Conservation (phyloP, 2,113 vertebrate species). For the Xenopus tropicalis region DNA sequence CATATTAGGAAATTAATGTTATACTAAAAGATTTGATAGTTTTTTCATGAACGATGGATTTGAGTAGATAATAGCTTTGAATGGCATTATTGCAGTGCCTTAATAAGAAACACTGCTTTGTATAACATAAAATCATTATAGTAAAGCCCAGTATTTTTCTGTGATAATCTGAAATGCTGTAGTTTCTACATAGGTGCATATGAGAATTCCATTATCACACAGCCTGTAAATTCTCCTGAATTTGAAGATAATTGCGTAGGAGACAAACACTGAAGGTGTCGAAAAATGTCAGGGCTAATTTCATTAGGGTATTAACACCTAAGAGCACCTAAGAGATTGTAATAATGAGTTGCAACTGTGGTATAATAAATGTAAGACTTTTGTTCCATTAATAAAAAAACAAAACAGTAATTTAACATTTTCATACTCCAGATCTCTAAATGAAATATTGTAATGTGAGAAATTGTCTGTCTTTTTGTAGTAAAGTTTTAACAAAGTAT, state of each 20-base stretch:
- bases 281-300: slow-evolving; percentile 1
- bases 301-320: not conserved
- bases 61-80: too few relatives aligned
- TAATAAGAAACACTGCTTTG: not conserved
- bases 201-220: slow-evolving; percentile 2
- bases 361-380: not conserved
- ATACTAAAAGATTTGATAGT: too few relatives aligned
- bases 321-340: not conserved
- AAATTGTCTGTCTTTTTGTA: too few relatives aligned
- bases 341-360: not conserved
- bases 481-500: too few relatives aligned
- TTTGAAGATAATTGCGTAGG: not conserved
- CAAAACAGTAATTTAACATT: not conserved
- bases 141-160: not conserved
- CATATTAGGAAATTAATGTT: too few relatives aligned
- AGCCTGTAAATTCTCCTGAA: slow-evolving; percentile 3
- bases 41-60: too few relatives aligned
- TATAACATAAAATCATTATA: not conserved
- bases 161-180: not conserved
- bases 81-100: too few relatives aligned
- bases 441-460: too few relatives aligned
- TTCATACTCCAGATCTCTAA: too few relatives aligned
- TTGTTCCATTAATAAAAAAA: not conserved
- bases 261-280: slow-evolving; percentile 8
- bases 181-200: too few relatives aligned